A percentile compares a stretch with the other conserved stretches of the same genome.
These are phyloP conservation scores for Loripinus fragilis DNA, from an alignment of 2,888 invertebrate species.

Conservation along the genomic window DNA sequence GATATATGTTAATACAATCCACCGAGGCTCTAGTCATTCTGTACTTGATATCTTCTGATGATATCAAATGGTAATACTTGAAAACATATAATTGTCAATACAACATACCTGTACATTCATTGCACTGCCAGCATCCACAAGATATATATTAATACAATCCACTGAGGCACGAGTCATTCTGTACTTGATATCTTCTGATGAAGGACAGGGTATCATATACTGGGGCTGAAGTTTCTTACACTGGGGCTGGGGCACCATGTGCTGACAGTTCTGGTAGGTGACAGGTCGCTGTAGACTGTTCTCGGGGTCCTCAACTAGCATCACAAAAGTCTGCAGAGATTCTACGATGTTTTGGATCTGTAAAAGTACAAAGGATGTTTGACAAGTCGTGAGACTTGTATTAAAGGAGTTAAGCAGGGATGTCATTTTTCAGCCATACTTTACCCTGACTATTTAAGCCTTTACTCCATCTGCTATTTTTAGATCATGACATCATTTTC, in stretches of 20 bases:
- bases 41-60: constrained; percentile 94
- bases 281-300: constrained; percentile 94
- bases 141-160: constrained; percentile 90
- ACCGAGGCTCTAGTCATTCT: constrained; percentile 90
- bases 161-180: constrained; percentile 90
- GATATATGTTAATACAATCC: constrained; percentile 90
- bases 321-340: constrained; percentile 93
- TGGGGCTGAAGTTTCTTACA: constrained; percentile 84
- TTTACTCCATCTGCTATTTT: no score
- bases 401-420: no score
- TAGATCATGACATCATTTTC: no score
- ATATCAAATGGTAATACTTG: no score
- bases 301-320: constrained; percentile 94
- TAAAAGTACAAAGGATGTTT: no score
- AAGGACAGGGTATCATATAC: constrained; percentile 89
- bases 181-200: constrained; percentile 94
- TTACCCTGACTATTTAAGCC: no score
- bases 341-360: constrained; percentile 92
- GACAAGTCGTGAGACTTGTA: no score
- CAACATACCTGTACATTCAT: constrained; percentile 93
- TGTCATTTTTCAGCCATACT: no score
- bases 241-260: constrained; percentile 86
- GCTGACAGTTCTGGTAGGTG: constrained; percentile 85
- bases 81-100: no score
- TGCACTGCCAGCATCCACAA: constrained; percentile 95